Evolutionary conservation across 2,888 invertebrate species (phyloP).

Genomic region (Drosophila crucigera): DNA sequence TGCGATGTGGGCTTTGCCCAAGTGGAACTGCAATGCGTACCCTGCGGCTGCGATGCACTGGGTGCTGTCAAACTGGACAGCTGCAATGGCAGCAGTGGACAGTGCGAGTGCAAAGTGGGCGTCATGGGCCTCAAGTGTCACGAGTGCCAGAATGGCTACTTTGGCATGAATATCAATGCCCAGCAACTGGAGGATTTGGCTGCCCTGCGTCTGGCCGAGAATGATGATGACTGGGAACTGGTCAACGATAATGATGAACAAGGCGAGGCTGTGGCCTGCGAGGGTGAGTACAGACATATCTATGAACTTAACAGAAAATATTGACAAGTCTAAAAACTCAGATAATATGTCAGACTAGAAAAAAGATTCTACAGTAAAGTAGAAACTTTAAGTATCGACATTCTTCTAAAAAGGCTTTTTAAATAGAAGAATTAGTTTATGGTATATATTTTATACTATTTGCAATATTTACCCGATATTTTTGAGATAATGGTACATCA

Average conservation of each 20-base stretch:
- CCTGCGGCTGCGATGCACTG: conserved; percentile 91
- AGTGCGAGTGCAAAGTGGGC: conserved; percentile 91
- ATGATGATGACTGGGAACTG: conserved; percentile 68
- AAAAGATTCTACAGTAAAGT: neutral
- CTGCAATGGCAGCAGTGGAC: conserved; percentile 92
- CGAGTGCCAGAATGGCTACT: conserved; percentile 90
- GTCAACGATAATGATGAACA: conserved; percentile 33
- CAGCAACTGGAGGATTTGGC: conserved; percentile 65
- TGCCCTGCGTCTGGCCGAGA: conserved; percentile 53
- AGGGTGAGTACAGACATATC: conserved; percentile 75
- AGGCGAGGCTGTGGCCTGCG: conserved; percentile 70
- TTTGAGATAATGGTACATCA: neutral
- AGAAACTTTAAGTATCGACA: neutral
- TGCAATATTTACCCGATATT: neutral
- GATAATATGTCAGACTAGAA: neutral
- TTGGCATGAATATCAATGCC: conserved; percentile 86
- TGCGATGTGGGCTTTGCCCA: conserved; percentile 90
- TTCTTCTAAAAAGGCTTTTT: neutral
- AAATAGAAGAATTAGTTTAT: neutral
- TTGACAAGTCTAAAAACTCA: neutral
- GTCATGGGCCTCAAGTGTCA: conserved; percentile 92
- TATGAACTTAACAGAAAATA: neutral
- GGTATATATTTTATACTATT: neutral
- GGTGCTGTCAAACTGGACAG: conserved; percentile 88
- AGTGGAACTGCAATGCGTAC: conserved; percentile 91